Evolutionary conservation across 2,113 vertebrate species (phyloP).

Genomic region (Synodontis membranacea): DNA sequence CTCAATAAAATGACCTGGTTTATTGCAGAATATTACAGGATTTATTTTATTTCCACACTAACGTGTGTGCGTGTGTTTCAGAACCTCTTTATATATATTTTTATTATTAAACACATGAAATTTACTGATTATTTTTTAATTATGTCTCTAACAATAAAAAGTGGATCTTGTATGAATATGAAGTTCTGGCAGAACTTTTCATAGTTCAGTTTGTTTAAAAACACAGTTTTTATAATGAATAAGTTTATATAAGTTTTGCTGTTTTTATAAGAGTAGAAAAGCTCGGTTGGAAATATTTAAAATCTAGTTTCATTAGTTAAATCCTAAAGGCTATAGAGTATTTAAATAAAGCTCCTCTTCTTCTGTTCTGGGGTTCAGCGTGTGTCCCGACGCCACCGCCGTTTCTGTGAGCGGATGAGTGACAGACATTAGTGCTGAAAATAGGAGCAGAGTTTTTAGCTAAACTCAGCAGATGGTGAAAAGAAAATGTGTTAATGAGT

Average conservation of each 20-base stretch:
- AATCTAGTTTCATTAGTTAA: not conserved
- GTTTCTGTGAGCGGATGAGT: not conserved
- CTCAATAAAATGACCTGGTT: no score
- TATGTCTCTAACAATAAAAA: no score
- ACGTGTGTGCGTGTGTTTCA: no score
- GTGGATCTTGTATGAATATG: no score
- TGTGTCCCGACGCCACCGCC: not conserved
- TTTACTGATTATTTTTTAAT: no score
- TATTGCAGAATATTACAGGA: no score
- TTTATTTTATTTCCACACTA: no score
- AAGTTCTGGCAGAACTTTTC: no score
- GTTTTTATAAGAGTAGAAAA: not conserved
- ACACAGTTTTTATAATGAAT: not conserved
- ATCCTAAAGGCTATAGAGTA: not conserved
- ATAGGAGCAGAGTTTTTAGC: not conserved
- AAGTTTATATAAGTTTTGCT: not conserved
- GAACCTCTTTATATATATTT: no score
- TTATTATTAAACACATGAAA: no score
- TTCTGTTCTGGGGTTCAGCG: not conserved
- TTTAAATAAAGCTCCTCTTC: not conserved
- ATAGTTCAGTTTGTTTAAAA: not conserved
- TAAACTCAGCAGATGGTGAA: not conserved
- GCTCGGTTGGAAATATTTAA: not conserved
- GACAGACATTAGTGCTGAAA: not conserved
- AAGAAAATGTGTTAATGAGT: not conserved